These are phyloP conservation scores for Mimachlamys varia DNA, from an alignment of 2,888 invertebrate genomes.

Conservation along the genomic window DNA sequence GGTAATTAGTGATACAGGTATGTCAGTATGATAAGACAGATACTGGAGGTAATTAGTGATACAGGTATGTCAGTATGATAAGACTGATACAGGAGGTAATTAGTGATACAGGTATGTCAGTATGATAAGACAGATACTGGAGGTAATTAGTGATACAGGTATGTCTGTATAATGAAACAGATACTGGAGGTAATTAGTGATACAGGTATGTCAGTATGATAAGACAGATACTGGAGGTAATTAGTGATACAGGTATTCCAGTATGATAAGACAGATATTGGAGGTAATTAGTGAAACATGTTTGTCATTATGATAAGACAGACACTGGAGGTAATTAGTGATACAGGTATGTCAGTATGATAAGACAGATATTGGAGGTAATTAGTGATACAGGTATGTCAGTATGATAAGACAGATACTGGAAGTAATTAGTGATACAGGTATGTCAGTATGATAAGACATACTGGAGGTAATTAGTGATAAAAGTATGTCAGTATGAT, in stretches of 20 bases:
- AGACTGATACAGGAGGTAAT: not conserved
- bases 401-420: too few species aligned
- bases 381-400: too few species aligned
- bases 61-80: slow-evolving; percentile 6
- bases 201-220: slow-evolving; percentile 18
- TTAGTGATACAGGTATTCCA: not conserved
- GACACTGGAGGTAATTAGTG: not conserved
- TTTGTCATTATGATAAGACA: not conserved
- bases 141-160: not conserved
- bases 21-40: not conserved
- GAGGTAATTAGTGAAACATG: not conserved
- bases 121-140: not conserved
- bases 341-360: not conserved
- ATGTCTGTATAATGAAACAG: not conserved
- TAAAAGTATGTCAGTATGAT: too few species aligned
- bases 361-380: not conserved
- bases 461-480: too few species aligned
- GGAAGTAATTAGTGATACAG: too few species aligned
- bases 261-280: not conserved
- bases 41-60: not conserved
- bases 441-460: too few species aligned
- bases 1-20: not conserved
- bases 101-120: slow-evolving; percentile 5
- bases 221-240: not conserved
- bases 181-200: not conserved